Evolutionary conservation across 2,797 vertebrate genomes (phyloP).

Genomic region (Meda fulgida): DNA sequence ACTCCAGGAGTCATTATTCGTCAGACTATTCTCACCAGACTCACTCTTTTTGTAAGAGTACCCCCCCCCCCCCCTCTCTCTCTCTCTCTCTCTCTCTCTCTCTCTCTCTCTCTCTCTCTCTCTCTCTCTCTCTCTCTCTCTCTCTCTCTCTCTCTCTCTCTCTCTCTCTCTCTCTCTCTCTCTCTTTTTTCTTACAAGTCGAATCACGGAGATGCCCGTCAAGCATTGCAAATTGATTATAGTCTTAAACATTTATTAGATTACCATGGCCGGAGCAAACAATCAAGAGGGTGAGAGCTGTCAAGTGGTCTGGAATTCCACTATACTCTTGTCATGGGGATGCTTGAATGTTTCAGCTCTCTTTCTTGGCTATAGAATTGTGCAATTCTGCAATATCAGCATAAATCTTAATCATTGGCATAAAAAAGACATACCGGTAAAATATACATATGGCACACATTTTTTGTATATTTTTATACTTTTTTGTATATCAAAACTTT

Average conservation of each 20-base stretch:
- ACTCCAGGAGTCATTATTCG: constrained; percentile 80
- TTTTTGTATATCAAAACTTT: neutral
- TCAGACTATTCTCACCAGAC: constrained; percentile 67
- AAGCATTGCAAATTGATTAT: constrained; percentile 86
- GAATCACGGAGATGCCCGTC: constrained; percentile 78
- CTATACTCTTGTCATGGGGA: constrained; percentile 34
- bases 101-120: constrained; percentile 22
- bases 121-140: constrained; percentile 50
- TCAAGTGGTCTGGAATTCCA: constrained; percentile 55
- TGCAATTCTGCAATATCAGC: neutral
- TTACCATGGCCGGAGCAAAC: constrained; percentile 71
- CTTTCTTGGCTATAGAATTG: neutral
- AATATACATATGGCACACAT: neutral
- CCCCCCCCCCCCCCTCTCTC: constrained; percentile 36
- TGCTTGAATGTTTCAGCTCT: neutral
- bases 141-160: neutral
- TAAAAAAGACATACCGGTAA: neutral
- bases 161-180: constrained; percentile 55
- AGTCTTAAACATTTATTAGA: constrained; percentile 82
- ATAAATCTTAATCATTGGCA: neutral
- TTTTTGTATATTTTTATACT: neutral
- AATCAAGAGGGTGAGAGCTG: constrained; percentile 62
- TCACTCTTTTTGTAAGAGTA: constrained; percentile 56
- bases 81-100: constrained; percentile 55
- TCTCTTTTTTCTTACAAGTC: constrained; percentile 68